Evolutionary conservation across 2,797 vertebrate species (phyloP).

Genomic region (Lepus townsendii): DNA sequence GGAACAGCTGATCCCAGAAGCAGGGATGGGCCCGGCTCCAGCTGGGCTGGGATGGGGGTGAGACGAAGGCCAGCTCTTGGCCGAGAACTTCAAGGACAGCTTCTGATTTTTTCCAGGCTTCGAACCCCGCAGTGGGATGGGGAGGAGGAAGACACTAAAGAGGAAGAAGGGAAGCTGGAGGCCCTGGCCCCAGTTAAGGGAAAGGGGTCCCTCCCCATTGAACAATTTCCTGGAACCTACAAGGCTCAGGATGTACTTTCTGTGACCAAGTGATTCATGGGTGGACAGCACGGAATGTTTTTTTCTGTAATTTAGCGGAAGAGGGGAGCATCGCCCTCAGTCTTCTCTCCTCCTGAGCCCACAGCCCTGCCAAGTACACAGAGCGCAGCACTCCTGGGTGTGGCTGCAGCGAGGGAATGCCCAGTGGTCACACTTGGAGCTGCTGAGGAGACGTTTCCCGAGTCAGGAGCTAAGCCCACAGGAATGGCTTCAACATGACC

Average conservation of each 20-base stretch:
- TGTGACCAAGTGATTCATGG: not conserved
- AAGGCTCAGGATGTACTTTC: not conserved
- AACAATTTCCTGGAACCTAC: not conserved
- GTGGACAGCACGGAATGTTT: not conserved
- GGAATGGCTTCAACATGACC: not conserved
- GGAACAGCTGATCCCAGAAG: no score
- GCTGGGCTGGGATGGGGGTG: not conserved
- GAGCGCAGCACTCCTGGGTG: not conserved
- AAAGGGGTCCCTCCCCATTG: no score
- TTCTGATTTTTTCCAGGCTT: not conserved
- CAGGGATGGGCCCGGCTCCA: fast-evolving
- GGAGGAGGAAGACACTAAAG: not conserved
- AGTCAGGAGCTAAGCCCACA: not conserved
- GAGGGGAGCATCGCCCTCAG: no score
- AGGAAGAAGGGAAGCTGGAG: not conserved
- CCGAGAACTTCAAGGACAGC: not conserved
- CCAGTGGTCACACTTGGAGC: not conserved
- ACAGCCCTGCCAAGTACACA: fast-evolving
- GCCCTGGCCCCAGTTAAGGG: not conserved
- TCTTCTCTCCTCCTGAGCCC: not conserved
- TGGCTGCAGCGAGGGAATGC: not conserved
- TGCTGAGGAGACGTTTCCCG: not conserved
- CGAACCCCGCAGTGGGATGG: not conserved
- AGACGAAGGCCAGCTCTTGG: fast-evolving
- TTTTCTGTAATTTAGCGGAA: not conserved